Evolutionary conservation across 1,140 invertebrate species (phyloP).

Genomic region (Diprion similis): DNA sequence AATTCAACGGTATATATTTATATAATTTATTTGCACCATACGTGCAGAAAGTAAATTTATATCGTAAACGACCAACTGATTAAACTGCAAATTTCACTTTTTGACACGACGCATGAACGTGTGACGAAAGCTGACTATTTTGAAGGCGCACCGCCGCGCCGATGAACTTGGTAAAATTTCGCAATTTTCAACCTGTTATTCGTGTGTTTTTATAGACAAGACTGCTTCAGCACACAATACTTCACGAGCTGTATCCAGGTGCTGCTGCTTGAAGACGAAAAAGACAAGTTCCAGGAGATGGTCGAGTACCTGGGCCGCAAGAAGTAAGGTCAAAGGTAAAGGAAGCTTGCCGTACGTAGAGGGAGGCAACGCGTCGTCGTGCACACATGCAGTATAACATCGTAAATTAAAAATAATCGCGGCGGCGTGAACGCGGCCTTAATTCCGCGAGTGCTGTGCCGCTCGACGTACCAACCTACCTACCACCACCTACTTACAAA

Average conservation of each 20-base stretch:
- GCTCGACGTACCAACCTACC: not conserved
- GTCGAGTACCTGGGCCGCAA: conserved; percentile 66
- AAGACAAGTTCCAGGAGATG: conserved; percentile 67
- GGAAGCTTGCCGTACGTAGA: not conserved
- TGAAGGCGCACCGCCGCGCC: not conserved
- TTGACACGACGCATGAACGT: not conserved
- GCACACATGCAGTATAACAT: not conserved
- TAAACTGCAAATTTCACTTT: not conserved
- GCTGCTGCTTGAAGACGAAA: conserved; percentile 66
- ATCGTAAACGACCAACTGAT: no score
- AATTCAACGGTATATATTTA: no score
- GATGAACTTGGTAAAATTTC: not conserved
- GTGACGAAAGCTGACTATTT: conserved; percentile 22
- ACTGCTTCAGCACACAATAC: conserved; percentile 69
- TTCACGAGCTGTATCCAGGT: conserved; percentile 71
- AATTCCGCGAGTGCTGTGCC: conserved; percentile 17
- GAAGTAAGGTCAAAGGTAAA: conserved; percentile 47
- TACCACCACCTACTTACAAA: conserved; percentile 4
- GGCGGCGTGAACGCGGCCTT: conserved; percentile 35
- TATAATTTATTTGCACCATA: no score
- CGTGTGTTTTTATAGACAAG: conserved; percentile 51
- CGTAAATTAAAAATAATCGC: conserved; percentile 29
- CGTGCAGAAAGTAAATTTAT: no score
- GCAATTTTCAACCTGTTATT: not conserved
- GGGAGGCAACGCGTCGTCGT: not conserved